A percentile compares a stretch with the other conserved stretches of the same genome.
Conservation (phyloP, 2,888 invertebrate species). For the Beris chalybata region DNA sequence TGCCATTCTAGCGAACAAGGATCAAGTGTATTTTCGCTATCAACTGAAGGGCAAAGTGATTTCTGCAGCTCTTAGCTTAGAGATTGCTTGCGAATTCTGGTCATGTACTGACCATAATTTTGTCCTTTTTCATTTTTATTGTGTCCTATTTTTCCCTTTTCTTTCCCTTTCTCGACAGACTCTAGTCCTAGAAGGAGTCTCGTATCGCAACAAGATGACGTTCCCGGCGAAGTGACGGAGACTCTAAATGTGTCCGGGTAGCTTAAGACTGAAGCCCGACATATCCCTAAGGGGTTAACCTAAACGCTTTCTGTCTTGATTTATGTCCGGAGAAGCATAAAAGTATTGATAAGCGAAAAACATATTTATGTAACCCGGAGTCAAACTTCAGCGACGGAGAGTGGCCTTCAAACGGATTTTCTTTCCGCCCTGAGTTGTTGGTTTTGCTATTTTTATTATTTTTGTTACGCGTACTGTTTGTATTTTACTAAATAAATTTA, state of each 20-base stretch:
- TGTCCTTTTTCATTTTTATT: not conserved
- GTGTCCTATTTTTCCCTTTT: not conserved
- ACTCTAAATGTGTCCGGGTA: not conserved
- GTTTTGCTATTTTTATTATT: not conserved
- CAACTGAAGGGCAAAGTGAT: slow-evolving; percentile 3
- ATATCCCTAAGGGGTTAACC: slow-evolving; percentile 5
- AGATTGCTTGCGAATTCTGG: not conserved
- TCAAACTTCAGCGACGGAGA: not conserved
- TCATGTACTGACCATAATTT: slow-evolving; percentile 6
- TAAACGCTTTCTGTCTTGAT: slow-evolving; percentile 5
- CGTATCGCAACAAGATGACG: not conserved
- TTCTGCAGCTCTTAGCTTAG: not conserved
- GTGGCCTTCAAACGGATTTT: not conserved
- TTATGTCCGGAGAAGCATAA: not conserved
- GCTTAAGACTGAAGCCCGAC: not conserved
- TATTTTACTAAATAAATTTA: slow-evolving; percentile 10
- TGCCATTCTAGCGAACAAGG: no score
- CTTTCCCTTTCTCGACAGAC: not conserved
- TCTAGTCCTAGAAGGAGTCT: not conserved
- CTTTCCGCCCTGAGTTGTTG: not conserved
- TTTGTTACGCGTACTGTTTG: slow-evolving; percentile 5
- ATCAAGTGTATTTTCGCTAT: not conserved
- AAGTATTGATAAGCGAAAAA: not conserved
- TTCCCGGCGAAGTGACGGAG: not conserved
- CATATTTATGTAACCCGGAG: not conserved